Conservation (phyloP, 2,888 invertebrate genomes). For the Apotomis betuletana region DNA sequence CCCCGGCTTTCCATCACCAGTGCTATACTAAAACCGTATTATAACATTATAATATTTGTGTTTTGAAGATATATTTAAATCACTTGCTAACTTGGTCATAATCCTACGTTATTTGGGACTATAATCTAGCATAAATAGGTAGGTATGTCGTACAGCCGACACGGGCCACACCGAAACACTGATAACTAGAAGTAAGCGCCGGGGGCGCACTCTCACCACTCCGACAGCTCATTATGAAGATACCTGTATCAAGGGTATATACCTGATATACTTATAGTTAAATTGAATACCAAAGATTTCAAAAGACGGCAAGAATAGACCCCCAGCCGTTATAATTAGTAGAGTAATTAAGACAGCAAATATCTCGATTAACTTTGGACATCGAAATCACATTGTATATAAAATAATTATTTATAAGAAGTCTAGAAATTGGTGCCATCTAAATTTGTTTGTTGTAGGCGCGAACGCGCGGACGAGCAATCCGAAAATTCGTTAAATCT, state of each 20-base stretch:
- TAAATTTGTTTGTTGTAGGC: conserved; percentile 42
- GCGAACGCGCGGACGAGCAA: conserved; percentile 18
- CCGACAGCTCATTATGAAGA: conserved; percentile 11
- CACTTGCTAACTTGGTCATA: conserved; percentile 78
- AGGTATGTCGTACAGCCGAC: conserved; percentile 43
- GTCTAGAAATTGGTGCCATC: conserved; percentile 51
- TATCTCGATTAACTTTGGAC: conserved; percentile 68
- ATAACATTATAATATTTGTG: conserved; percentile 68
- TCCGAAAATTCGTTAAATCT: background rate
- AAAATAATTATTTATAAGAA: conserved; percentile 54
- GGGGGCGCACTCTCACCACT: conserved; percentile 13
- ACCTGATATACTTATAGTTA: conserved; percentile 8
- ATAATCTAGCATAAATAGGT: conserved; percentile 73
- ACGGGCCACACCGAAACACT: conserved; percentile 35
- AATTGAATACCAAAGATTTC: conserved; percentile 16
- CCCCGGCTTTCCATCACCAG: conserved; percentile 60
- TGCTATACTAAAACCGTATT: conserved; percentile 54
- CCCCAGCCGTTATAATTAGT: conserved; percentile 19
- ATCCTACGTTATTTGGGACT: conserved; percentile 71
- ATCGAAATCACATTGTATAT: conserved; percentile 63
- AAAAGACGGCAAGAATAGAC: conserved; percentile 18
- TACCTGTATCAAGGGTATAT: conserved; percentile 24
- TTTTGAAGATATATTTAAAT: conserved; percentile 66
- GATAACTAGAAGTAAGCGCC: conserved; percentile 32
- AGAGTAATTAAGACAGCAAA: conserved; percentile 68